Base-by-base conservation (phyloP, 2,888 invertebrate genomes). In the Lydus trimaculatus region DNA sequence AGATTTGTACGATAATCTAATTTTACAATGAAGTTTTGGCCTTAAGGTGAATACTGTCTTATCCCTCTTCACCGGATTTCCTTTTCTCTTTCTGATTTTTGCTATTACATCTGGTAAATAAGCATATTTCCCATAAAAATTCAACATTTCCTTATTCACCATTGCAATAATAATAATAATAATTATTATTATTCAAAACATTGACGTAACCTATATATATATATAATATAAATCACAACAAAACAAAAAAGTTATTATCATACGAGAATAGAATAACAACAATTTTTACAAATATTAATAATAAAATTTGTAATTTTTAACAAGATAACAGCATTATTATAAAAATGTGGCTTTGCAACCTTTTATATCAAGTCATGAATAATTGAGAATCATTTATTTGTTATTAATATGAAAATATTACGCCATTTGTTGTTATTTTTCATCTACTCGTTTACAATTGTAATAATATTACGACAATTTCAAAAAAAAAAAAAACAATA, bases 1-100 rank as follows among this genome's bases (percentile, higher is more conserved):
- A 63, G 67, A 63, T 25, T n/a, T 48, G 56, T 0, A 15, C 13
- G 58, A 61, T 63, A 67, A 67, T 63, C 62, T 66, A 66, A 66
- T 66, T 17, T 33, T 64, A 15, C 8, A 25, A 25, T 31, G 28
- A 52, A 33, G 33, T 23, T 62, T 39, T 61, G n/a, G 31, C 58
- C 58, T 9, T 23, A 23, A n/a, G 43, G 43, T 43, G 43, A 17
- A 43, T 2, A n/a, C 15, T n/a, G 39, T 33, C 11, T 13, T n/a
- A 6, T 13, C 33, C 11, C 9, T 33, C n/a, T 17, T 43, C 17
- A 17, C 17, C n/a, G 43, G 43, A 43, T 43, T 43, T 43, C 43
- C 43, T 43, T 3, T 36, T 7, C 15, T 15, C 5, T 39, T 4
- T 5, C 11, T 43, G 2, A 1, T 17, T 17, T 17, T 43, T 43